Evolutionary conservation across 92 coral and sea anemone species (phyloP).

Genomic region (Metridium senile): DNA sequence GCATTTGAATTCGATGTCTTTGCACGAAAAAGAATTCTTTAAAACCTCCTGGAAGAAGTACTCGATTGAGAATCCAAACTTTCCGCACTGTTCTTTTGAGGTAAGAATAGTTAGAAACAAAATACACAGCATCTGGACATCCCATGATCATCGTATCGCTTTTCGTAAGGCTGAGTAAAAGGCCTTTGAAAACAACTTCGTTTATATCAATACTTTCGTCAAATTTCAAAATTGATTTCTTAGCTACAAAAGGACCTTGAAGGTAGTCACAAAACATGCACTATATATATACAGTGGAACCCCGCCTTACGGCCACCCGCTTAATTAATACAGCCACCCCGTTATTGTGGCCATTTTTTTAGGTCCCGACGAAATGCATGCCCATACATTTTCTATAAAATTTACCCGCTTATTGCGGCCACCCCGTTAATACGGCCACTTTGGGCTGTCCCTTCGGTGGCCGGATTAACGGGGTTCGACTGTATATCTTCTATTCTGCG

Average conservation of each 20-base stretch:
- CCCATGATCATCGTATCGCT: conserved; percentile 25
- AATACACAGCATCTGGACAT: conserved; percentile 69
- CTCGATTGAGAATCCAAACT: conserved; percentile 55
- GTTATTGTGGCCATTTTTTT: too few species aligned
- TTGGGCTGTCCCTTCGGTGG: too few species aligned
- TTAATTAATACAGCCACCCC: too few species aligned
- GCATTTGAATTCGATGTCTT: conserved; percentile 42
- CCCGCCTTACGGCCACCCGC: too few species aligned
- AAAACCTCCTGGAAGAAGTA: conserved; percentile 30
- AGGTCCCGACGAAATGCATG: too few species aligned
- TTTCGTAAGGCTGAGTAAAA: conserved; percentile 21
- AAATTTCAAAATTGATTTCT: conserved; percentile 29
- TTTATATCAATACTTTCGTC: conserved; percentile 38
- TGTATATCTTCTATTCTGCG: too few species aligned
- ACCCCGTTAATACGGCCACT: too few species aligned
- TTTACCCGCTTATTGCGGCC: too few species aligned
- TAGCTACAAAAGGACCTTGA: conserved; percentile 59
- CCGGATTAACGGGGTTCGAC: too few species aligned
- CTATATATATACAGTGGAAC: conserved; percentile 26
- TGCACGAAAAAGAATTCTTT: conserved; percentile 50
- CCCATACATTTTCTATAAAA: too few species aligned
- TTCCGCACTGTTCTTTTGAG: background rate
- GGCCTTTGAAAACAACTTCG: conserved; percentile 41
- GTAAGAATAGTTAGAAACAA: conserved; percentile 26
- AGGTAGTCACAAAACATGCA: conserved; percentile 49